phyloP scores from a whole-genome alignment of 2,113 vertebrate species.

The Probosciger aterrimus region DNA sequence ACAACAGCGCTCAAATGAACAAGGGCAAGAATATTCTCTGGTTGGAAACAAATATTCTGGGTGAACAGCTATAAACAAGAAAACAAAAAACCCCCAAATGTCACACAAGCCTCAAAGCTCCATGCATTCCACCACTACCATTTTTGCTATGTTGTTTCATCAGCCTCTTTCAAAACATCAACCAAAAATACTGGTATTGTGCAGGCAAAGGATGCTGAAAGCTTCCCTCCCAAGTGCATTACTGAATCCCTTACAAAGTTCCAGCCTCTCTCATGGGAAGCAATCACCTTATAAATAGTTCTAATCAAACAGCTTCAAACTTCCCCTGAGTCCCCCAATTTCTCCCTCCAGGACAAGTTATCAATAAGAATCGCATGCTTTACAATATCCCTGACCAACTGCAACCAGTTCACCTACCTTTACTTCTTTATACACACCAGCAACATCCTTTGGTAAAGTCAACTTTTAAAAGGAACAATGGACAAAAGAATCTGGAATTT shows the following conservation, averaged over 20 bases:
- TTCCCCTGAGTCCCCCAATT: neutral
- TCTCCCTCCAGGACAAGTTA: neutral
- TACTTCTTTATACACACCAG: neutral
- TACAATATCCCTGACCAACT: neutral
- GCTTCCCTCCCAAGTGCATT: neutral
- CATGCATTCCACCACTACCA: neutral
- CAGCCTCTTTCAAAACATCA: neutral
- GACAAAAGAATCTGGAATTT: neutral
- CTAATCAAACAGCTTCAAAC: neutral
- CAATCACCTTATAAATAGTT: rapidly evolving
- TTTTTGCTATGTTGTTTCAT: neutral
- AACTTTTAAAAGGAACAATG: neutral
- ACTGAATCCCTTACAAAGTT: neutral
- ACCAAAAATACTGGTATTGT: neutral
- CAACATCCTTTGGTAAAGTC: neutral
- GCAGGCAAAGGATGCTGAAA: neutral
- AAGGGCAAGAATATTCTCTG: neutral
- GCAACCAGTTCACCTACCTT: neutral
- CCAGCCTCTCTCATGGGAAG: neutral
- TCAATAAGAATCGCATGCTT: neutral
- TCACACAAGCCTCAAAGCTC: neutral
- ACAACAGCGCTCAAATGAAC: neutral
- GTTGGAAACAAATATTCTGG: neutral
- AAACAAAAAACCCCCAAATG: rapidly evolving
- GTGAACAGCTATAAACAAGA: neutral